Base-by-base conservation (phyloP, 1,140 invertebrate species). In the Epicauta chinensis region DNA sequence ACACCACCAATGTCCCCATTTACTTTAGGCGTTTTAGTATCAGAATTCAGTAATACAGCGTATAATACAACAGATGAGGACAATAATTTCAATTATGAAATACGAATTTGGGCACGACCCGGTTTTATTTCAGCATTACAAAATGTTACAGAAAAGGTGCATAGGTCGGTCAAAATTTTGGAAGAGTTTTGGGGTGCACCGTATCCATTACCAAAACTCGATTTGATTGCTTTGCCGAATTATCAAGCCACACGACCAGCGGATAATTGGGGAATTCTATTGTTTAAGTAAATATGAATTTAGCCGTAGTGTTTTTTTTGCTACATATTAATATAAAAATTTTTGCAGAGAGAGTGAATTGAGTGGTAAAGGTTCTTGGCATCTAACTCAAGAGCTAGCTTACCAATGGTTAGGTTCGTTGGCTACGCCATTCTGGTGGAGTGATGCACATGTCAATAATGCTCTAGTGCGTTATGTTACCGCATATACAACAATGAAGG, bases 1-100 rank as follows among this genome's bases (percentile, higher is more conserved):
- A 88, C 86, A 0, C 83, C 87, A 1, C 77, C 80, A 23, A 93
- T 95, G 82, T 85, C 89, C 2, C 88, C 91, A 0, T 92, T 89
- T 66, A 81, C 91, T 0, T 66, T 94, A n/a, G 89, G 87, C 0
- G 76, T 94, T 46, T 77, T 90, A 13, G 80, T 93, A 10, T 86
- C 86, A 5, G 85, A 93, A 53, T 81, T 92, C 23, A 59, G 74
- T 39, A 72, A 73, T 35, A 63, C 80, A 3, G 41, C 55, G 16
- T 64, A 71, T 0, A 71, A 77, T 44, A 34, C 32, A 10, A 48
- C 52, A 17, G 48, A 51, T 35, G 48, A 34, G 12, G 35, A 48
- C 16, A 53, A 51, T 15, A 40, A 40, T 30, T 39, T 51, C 61
- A 57, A 59, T 52, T 52, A 45, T 15, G 49, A 59, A 38, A 61